Evolutionary conservation across 2,113 vertebrate genomes (phyloP).

Genomic region (Climacteris rufus): DNA sequence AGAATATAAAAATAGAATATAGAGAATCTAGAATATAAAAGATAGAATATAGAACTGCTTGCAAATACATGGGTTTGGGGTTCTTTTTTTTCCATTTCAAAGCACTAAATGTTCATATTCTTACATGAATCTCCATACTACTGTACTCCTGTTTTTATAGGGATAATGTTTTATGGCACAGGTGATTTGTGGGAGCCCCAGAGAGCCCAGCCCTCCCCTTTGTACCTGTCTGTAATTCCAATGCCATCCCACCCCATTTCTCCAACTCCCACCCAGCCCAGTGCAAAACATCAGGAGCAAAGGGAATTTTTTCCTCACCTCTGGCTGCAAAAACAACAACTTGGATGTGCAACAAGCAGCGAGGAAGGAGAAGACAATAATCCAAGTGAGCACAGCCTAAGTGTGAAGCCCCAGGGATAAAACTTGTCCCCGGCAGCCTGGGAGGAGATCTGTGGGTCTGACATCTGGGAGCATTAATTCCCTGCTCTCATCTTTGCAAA

Average conservation of each 20-base stretch:
- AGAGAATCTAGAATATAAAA: no score
- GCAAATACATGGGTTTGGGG: background rate
- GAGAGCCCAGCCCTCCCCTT: no score
- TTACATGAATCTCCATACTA: background rate
- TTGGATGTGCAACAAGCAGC: background rate
- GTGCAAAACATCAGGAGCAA: background rate
- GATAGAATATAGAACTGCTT: background rate
- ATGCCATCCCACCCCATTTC: background rate
- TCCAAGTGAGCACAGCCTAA: background rate
- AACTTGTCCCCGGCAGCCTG: background rate
- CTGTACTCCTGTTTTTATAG: background rate
- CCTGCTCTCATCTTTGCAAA: background rate
- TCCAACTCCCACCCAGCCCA: background rate
- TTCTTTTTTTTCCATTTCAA: background rate
- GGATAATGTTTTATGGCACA: background rate
- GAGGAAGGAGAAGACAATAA: background rate
- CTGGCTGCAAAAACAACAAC: background rate
- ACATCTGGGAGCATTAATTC: constrained; percentile 23
- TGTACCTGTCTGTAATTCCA: background rate
- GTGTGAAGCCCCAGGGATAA: background rate
- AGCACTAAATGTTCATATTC: background rate
- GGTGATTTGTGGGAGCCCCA: background rate
- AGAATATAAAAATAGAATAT: no score
- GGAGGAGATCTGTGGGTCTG: background rate
- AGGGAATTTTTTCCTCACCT: background rate